Evolutionary conservation across 2,797 vertebrate species (phyloP).

Genomic region (Cheirogaleus major): DNA sequence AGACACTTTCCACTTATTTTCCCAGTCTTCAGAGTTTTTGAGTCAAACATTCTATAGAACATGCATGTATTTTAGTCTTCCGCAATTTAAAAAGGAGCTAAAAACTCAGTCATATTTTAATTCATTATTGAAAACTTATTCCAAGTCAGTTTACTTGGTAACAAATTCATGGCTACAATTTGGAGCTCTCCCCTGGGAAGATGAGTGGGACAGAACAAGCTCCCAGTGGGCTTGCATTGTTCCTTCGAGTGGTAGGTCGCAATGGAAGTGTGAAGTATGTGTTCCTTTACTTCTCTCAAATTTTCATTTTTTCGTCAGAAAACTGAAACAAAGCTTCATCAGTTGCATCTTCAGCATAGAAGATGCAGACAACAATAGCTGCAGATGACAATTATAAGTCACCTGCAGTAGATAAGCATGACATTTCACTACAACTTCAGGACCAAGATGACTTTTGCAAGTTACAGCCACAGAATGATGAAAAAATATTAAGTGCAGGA

Average conservation of each 20-base stretch:
- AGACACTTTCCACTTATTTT: not conserved
- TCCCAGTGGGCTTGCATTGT: not conserved
- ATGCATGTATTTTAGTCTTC: not conserved
- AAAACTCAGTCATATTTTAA: not conserved
- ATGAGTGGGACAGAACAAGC: not conserved
- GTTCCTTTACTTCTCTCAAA: not conserved
- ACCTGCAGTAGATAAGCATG: not conserved
- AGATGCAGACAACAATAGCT: not conserved
- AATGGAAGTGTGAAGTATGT: not conserved
- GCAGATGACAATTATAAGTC: not conserved
- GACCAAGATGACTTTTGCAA: not conserved
- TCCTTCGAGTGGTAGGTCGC: not conserved
- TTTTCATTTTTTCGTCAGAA: constrained; percentile 34
- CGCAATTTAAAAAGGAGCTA: not conserved
- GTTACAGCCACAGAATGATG: not conserved
- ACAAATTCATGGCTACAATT: not conserved
- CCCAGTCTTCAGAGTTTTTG: not conserved
- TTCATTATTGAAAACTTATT: constrained; percentile 34
- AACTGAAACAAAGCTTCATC: not conserved
- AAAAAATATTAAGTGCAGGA: not conserved
- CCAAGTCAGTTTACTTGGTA: not conserved
- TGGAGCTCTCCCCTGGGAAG: not conserved
- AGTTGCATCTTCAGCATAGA: not conserved
- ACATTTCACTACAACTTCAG: not conserved
- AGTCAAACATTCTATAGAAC: not conserved